Base-by-base conservation (phyloP, 1,140 invertebrate genomes). In the Atta cephalotes region DNA sequence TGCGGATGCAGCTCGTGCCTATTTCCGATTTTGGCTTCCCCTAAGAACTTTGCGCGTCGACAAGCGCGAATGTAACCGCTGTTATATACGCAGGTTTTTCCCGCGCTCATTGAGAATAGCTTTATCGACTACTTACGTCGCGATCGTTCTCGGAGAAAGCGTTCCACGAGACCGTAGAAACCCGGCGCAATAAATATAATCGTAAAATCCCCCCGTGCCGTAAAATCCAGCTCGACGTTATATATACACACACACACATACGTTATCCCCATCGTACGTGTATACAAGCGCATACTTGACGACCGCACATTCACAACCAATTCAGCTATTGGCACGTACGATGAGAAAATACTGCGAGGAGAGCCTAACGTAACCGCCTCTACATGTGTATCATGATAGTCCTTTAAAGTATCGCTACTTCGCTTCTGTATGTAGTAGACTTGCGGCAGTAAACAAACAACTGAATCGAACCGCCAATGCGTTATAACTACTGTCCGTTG, bases 111-210 rank as follows among this genome's bases (percentile, higher is more conserved):
- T 87, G 88, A 92, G 92, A 92, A 93, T 93, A 92, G 91, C 89
- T 93, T 93, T 93, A 93, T 92, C 89, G 92, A 93, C 90, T 93
- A 91, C 92, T 93, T 93, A 93, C 89, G 87, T 91, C 90, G 87
- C 87, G 85, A 92, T 92, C 92, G 90, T 88, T 92, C 88, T 84
- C 86, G 79, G 60, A 81, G 53, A 91, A 91, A 92, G 80, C 89
- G 88, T 90, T 92, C 86, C 71, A 28, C 77, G 58, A 71, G 31
- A 28, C 87, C 66, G 80, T 87, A 66, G 85, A 88, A 87, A 74
- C 85, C 68, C 16, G 53, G 31, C 74, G 91, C 77, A 93, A 92
- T 93, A 92, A 93, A 93, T 93, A 92, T 93, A 93, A 92, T 87
- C 92, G 89, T 93, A 92, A 93, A 93, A 91, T 82, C 85, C 66